These are phyloP conservation scores for Lapara coniferarum DNA, from an alignment of 2,888 invertebrate genomes.

Conservation along the genomic window DNA sequence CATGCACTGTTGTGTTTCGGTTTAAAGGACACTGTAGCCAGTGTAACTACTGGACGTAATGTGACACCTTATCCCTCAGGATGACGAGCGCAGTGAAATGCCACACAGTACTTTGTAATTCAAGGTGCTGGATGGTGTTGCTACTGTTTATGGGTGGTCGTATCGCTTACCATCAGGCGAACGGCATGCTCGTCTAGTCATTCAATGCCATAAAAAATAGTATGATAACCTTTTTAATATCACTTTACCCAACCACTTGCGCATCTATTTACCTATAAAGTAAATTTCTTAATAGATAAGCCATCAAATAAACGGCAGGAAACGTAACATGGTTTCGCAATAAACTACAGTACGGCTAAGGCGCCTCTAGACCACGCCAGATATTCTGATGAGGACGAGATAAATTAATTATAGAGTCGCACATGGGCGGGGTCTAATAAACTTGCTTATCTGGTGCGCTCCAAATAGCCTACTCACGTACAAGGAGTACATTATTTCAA, in stretches of 20 bases:
- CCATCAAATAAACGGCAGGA: background rate
- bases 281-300: slow-evolving; percentile 10
- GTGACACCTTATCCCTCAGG: no score
- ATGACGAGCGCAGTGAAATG: no score
- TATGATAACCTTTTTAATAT: no score
- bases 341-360: slow-evolving; percentile 12
- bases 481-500: background rate
- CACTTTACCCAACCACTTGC: background rate
- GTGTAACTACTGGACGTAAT: no score
- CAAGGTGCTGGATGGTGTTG: no score
- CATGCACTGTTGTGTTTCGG: no score
- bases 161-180: no score
- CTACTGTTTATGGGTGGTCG: no score
- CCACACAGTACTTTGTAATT: no score
- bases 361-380: slow-evolving; percentile 56
- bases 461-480: slow-evolving; percentile 43
- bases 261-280: slow-evolving; percentile 1
- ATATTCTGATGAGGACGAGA: slow-evolving; percentile 75
- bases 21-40: no score
- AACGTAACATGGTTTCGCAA: slow-evolving; percentile 13
- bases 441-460: slow-evolving; percentile 64
- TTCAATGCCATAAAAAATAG: no score
- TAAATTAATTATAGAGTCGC: slow-evolving; percentile 73
- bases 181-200: no score
- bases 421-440: slow-evolving; percentile 56